phyloP scores from a whole-genome alignment of 1,140 invertebrate genomes.

The Drosophila novamexicana region DNA sequence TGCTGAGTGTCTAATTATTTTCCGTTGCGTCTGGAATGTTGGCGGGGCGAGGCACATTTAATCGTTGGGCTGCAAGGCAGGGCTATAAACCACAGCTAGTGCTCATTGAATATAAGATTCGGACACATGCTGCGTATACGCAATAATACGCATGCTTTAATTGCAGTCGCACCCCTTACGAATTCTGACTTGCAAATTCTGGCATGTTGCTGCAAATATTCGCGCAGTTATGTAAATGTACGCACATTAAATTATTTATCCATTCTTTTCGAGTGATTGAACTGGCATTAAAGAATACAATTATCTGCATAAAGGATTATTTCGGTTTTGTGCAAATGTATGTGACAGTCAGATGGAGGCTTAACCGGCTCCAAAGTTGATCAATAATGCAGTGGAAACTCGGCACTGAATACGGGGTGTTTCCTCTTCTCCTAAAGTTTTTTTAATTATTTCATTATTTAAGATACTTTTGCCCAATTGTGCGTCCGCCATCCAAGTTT shows the following conservation, averaged over 20 bases:
- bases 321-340: too few species aligned
- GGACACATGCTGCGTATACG: conserved; percentile 64
- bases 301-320: too few species aligned
- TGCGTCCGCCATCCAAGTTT: too few species aligned
- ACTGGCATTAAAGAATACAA: too few species aligned
- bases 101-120: conserved; percentile 48
- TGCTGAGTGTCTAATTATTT: conserved; percentile 81
- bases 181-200: conserved; percentile 56
- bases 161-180: conserved; percentile 2
- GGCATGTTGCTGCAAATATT: conserved; percentile 55
- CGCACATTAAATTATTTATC: neutral
- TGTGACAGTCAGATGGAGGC: too few species aligned
- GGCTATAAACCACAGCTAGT: conserved; percentile 35
- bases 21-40: conserved; percentile 33
- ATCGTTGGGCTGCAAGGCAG: neutral
- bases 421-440: too few species aligned
- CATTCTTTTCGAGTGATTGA: too few species aligned
- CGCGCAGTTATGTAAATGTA: conserved; percentile 47
- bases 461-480: too few species aligned
- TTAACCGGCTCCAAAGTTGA: too few species aligned
- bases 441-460: too few species aligned
- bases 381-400: too few species aligned
- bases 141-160: conserved; percentile 43
- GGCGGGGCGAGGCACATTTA: neutral
- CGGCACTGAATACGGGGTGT: too few species aligned